phyloP scores from a whole-genome alignment of 2,888 invertebrate species.

The Cylindroiulus punctatus region DNA sequence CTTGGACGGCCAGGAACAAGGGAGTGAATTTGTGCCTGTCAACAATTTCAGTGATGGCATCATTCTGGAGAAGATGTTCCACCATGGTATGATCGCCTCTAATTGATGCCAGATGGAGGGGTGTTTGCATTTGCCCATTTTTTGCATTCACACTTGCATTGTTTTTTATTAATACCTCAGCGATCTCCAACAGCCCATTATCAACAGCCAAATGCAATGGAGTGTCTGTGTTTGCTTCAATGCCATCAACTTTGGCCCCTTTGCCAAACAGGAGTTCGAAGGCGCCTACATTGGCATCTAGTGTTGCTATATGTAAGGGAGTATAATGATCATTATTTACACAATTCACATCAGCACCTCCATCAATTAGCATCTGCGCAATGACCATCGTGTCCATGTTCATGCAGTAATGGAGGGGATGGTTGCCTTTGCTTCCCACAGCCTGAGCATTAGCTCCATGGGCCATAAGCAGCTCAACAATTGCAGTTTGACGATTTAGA shows the following conservation, averaged over 20 bases:
- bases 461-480: not conserved
- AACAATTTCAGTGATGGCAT: not conserved
- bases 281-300: constrained; percentile 65
- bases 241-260: constrained; percentile 72
- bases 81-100: constrained; percentile 25
- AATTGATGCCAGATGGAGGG: not conserved
- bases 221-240: constrained; percentile 65
- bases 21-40: not conserved
- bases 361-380: not conserved
- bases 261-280: constrained; percentile 61
- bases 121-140: not conserved
- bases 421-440: not conserved
- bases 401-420: not conserved
- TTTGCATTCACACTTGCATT: constrained; percentile 16
- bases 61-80: not conserved
- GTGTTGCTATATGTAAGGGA: constrained; percentile 70
- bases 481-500: not conserved
- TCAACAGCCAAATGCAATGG: constrained; percentile 36
- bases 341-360: constrained; percentile 75
- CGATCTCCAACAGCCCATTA: not conserved
- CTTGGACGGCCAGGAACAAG: not conserved
- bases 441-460: not conserved
- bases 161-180: not conserved
- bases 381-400: not conserved
- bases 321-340: not conserved